A percentile compares a stretch with the other conserved stretches of the same genome.
These are phyloP conservation scores for Actias luna DNA, from an alignment of 2,888 invertebrate species.

Conservation along the genomic window DNA sequence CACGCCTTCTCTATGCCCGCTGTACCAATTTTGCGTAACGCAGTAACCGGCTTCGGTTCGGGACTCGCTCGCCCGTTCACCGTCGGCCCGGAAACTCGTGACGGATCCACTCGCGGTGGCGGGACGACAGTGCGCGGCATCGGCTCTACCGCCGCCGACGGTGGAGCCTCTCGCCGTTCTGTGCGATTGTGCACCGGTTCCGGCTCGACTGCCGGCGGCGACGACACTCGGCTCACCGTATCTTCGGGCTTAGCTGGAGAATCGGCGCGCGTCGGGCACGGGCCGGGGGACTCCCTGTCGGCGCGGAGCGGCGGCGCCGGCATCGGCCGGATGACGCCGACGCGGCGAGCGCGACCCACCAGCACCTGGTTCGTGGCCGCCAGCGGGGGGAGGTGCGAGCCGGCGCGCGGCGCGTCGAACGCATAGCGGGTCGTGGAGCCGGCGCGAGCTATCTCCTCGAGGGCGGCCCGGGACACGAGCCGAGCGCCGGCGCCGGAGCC, in stretches of 20 bases:
- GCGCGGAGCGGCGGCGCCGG: constrained; percentile 43
- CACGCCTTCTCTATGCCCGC: constrained; percentile 65
- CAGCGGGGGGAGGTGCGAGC: constrained; percentile 63
- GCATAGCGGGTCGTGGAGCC: constrained; percentile 85
- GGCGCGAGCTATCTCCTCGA: constrained; percentile 85
- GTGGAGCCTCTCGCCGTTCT: constrained; percentile 72
- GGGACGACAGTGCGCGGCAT: constrained; percentile 44
- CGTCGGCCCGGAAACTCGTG: constrained; percentile 19
- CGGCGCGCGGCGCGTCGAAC: constrained; percentile 68
- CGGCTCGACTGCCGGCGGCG: constrained; percentile 36
- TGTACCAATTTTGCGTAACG: constrained; percentile 40
- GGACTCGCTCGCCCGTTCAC: constrained; percentile 44
- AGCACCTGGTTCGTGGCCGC: constrained; percentile 66
- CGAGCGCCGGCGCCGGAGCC: constrained; percentile 50
- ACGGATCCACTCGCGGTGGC: constrained; percentile 39
- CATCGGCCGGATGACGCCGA: constrained; percentile 82
- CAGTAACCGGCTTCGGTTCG: constrained; percentile 24
- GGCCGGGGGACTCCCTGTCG: constrained; percentile 30
- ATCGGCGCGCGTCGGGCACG: constrained; percentile 36
- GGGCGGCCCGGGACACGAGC: constrained; percentile 80
- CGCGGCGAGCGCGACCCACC: constrained; percentile 65
- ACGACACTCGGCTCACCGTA: constrained; percentile 33
- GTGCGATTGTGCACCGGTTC: constrained; percentile 49
- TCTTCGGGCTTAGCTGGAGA: constrained; percentile 34
- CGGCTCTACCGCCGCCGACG: constrained; percentile 70